Evolutionary conservation across 1,140 invertebrate genomes (phyloP).

Genomic region (Drosophila virilis): DNA sequence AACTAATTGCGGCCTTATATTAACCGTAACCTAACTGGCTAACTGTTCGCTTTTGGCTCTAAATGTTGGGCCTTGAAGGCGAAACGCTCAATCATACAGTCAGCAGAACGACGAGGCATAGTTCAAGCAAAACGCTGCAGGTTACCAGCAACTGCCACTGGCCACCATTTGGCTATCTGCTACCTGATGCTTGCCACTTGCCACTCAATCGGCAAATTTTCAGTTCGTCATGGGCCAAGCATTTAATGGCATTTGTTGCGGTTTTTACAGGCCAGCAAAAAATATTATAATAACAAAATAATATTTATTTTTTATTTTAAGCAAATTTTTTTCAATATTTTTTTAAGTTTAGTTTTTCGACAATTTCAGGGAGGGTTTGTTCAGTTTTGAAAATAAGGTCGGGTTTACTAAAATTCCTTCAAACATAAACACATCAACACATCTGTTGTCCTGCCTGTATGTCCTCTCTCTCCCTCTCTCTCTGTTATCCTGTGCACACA

Average conservation of each 20-base stretch:
- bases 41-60: conserved; percentile 36
- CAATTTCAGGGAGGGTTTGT: too few species aligned
- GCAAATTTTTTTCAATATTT: conserved; percentile 19
- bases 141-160: conserved; percentile 37
- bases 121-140: conserved; percentile 60
- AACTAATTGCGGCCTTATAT: conserved; percentile 54
- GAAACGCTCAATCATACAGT: conserved; percentile 60
- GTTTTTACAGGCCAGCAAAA: conserved; percentile 29
- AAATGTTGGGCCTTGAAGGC: background rate
- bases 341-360: conserved; percentile 32
- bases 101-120: conserved; percentile 48
- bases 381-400: conserved; percentile 38
- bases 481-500: conserved; percentile 55
- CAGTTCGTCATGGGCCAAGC: conserved; percentile 32
- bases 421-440: conserved; percentile 62
- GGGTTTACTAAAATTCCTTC: conserved; percentile 22
- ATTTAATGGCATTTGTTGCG: conserved; percentile 46
- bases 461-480: background rate
- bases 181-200: conserved; percentile 51
- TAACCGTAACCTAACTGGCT: conserved; percentile 20
- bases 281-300: conserved; percentile 38
- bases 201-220: conserved; percentile 64
- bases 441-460: conserved; percentile 41
- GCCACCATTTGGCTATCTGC: conserved; percentile 13
- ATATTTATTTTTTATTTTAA: conserved; percentile 34